Percentiles rank a stretch among this genome's conserved stretches.
These are phyloP conservation scores for Schizopygopsis pylzovi DNA, from an alignment of 2,797 vertebrate species.

Conservation along the genomic window DNA sequence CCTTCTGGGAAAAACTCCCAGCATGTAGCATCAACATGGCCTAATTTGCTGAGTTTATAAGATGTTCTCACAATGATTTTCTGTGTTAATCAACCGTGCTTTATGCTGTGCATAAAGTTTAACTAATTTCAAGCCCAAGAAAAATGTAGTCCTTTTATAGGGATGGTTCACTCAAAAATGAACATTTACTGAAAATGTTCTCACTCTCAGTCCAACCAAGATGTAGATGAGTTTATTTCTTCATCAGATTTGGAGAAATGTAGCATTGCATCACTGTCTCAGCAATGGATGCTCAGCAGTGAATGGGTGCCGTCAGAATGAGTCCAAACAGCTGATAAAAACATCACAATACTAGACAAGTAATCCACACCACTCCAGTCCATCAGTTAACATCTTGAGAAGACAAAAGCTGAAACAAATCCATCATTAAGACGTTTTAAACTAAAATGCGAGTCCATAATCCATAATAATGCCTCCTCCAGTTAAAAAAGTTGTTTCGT, in stretches of 20 bases:
- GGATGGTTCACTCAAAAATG: background rate
- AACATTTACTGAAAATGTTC: background rate
- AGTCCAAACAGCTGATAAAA: background rate
- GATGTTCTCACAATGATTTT: background rate
- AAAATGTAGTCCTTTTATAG: background rate
- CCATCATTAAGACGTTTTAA: background rate
- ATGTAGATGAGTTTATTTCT: background rate
- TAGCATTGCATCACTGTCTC: background rate
- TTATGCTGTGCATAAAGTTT: background rate
- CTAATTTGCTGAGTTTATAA: background rate
- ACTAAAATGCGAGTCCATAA: background rate
- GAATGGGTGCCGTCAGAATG: conserved; percentile 2
- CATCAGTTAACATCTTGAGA: background rate
- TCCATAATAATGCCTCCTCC: background rate
- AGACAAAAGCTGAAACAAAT: background rate
- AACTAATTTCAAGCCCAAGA: background rate
- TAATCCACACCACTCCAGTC: background rate
- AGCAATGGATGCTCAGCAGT: background rate
- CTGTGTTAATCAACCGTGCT: background rate
- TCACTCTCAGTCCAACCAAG: background rate
- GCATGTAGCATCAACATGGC: background rate
- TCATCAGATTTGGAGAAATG: background rate
- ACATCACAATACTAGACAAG: background rate
- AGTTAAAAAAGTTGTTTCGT: background rate
- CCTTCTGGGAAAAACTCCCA: background rate